phyloP scores from a whole-genome alignment of 2,888 invertebrate species.

The Limenitis camilla region DNA sequence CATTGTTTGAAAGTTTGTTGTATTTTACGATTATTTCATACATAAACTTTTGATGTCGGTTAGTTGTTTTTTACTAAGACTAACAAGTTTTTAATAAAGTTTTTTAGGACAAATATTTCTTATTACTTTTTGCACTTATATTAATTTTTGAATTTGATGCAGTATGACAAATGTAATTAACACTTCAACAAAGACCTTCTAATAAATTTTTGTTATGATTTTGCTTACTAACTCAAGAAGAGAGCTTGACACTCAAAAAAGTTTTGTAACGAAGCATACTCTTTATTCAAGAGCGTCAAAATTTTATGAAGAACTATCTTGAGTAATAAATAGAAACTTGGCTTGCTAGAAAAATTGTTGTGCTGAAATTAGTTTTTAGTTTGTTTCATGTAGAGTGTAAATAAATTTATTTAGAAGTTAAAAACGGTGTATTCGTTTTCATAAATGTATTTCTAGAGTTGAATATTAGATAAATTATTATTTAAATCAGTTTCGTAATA shows the following conservation, averaged over 20 bases:
- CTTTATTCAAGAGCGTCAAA: slow-evolving; percentile 10
- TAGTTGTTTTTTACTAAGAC: not conserved
- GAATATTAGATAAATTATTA: not conserved
- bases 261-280: slow-evolving; percentile 12
- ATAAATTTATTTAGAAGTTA: too few species aligned
- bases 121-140: too few species aligned
- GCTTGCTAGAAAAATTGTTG: not conserved
- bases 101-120: not conserved
- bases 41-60: slow-evolving; percentile 19
- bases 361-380: too few species aligned
- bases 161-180: too few species aligned
- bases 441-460: too few species aligned
- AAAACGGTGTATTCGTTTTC: too few species aligned
- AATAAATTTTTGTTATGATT: not conserved
- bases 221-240: not conserved
- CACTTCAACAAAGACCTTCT: too few species aligned
- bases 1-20: slow-evolving; percentile 8
- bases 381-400: too few species aligned
- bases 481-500: not conserved
- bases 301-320: slow-evolving; percentile 14
- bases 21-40: slow-evolving; percentile 17
- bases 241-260: slow-evolving; percentile 3
- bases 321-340: too few species aligned
- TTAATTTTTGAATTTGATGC: too few species aligned
- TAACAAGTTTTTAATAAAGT: too few species aligned